phyloP scores from a whole-genome alignment of 2,797 vertebrate genomes.

The Bradypodion ventrale region DNA sequence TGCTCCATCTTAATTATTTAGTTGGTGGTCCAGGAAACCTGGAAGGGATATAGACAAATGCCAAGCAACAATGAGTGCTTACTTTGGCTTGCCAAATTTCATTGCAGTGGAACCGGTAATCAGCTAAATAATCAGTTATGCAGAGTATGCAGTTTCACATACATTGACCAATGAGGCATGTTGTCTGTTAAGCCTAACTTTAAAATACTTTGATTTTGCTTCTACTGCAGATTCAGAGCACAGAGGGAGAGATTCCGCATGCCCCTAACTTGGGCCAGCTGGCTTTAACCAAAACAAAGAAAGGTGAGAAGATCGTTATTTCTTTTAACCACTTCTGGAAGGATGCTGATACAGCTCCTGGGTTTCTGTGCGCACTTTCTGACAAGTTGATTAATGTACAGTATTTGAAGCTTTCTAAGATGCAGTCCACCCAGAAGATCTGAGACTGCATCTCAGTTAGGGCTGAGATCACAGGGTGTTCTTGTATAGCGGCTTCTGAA shows the following conservation, averaged over 20 bases:
- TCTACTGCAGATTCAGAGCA: constrained; percentile 87
- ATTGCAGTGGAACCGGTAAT: background rate
- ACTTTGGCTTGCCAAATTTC: background rate
- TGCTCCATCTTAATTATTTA: background rate
- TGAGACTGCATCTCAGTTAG: constrained; percentile 35
- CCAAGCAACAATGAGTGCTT: background rate
- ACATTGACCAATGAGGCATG: constrained; percentile 3
- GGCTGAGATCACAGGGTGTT: constrained; percentile 36
- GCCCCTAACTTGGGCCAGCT: constrained; percentile 70
- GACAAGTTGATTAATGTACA: constrained; percentile 27
- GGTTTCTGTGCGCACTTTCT: background rate
- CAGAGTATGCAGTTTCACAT: background rate
- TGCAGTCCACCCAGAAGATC: constrained; percentile 11
- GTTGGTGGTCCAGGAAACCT: background rate
- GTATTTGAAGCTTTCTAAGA: constrained; percentile 42
- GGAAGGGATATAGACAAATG: background rate
- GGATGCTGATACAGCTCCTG: background rate
- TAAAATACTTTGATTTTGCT: constrained; percentile 34
- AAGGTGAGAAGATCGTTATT: constrained; percentile 67
- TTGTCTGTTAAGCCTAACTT: constrained; percentile 34
- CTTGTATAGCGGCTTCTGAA: constrained; percentile 41
- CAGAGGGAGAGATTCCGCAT: constrained; percentile 85
- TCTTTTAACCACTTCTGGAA: background rate
- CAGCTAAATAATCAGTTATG: background rate
- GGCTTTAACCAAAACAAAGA: constrained; percentile 74